Conservation (phyloP, 2,113 vertebrate genomes). For the Dipodomys spectabilis region DNA sequence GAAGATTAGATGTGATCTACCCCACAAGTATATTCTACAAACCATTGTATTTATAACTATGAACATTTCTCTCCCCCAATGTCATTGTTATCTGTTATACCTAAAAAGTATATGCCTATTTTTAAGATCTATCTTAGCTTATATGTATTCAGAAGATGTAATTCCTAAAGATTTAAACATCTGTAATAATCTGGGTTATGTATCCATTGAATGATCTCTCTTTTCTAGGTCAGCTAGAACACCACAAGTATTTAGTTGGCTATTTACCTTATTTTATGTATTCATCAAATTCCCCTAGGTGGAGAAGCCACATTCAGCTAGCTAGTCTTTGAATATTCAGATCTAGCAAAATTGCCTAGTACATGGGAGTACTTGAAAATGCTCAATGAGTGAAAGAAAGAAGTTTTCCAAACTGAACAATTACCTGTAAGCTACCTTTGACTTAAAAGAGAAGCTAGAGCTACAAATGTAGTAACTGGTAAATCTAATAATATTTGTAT, state of each 20-base stretch:
- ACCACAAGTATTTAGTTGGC: not conserved
- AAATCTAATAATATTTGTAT: not conserved
- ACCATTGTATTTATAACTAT: not conserved
- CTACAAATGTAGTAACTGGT: not conserved
- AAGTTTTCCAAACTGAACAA: conserved; percentile 5
- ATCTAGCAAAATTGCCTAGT: not conserved
- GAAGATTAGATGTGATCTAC: not conserved
- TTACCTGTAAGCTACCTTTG: not conserved
- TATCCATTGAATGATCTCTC: not conserved
- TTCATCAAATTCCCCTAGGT: not conserved
- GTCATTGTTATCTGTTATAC: not conserved
- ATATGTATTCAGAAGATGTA: too few relatives aligned
- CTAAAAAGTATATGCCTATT: not conserved
- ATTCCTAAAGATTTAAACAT: not conserved
- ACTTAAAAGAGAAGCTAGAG: not conserved
- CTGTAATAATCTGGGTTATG: not conserved
- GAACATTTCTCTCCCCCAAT: not conserved
- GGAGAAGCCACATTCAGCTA: not conserved
- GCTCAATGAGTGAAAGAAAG: not conserved
- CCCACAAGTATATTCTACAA: not conserved
- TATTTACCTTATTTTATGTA: not conserved
- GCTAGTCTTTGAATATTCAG: not conserved
- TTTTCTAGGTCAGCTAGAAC: not conserved
- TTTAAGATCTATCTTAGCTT: not conserved
- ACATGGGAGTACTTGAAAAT: not conserved